phyloP scores from a whole-genome alignment of 2,888 invertebrate species.

The Epirrhoe alternata region DNA sequence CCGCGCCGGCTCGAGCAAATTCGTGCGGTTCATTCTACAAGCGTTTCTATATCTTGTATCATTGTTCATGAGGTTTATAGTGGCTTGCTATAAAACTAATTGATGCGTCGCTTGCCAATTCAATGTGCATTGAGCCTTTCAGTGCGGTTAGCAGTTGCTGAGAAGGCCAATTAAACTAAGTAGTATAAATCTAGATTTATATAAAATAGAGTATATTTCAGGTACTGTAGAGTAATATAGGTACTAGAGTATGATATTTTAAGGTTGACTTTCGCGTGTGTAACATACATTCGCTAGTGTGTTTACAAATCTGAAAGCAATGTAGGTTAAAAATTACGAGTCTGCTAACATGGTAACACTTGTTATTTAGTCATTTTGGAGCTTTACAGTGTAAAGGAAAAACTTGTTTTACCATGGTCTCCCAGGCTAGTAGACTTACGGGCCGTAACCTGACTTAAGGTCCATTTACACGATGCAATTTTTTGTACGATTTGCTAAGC shows the following conservation, averaged over 20 bases:
- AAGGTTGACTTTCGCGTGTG: conserved; percentile 2
- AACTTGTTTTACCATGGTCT: conserved; percentile 1
- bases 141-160: conserved; percentile 1
- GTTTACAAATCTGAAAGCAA: background rate
- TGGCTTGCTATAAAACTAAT: no score
- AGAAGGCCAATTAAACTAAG: conserved; percentile 17
- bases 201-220: conserved; percentile 20
- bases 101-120: no score
- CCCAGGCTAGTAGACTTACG: background rate
- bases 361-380: conserved; percentile 1
- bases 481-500: no score
- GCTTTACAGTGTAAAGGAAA: conserved; percentile 4
- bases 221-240: conserved; percentile 17
- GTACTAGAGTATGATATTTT: conserved; percentile 7
- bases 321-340: background rate
- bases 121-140: background rate
- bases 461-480: no score
- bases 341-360: background rate
- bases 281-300: background rate
- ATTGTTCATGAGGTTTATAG: no score
- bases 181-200: conserved; percentile 30
- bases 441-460: background rate
- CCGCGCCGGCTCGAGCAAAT: no score
- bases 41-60: no score
- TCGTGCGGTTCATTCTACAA: no score